Evolutionary conservation across 2,888 invertebrate species (phyloP).

Genomic region (Hecatera dysodea): DNA sequence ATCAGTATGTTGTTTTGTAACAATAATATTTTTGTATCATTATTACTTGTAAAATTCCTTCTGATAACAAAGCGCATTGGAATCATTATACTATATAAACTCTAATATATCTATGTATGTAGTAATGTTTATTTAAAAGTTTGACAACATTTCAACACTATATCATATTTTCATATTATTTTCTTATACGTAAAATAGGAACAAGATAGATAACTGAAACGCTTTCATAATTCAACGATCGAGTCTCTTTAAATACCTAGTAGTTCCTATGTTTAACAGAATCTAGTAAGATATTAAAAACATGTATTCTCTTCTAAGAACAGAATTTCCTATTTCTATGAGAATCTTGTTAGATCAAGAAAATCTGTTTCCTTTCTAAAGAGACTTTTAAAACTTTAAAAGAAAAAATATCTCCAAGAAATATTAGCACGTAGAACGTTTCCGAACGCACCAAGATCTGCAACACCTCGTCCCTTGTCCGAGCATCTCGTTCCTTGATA

Average conservation of each 20-base stretch:
- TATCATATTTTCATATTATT: neutral
- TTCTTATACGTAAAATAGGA: neutral
- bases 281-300: slow-evolving; percentile 8
- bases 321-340: neutral
- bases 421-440: slow-evolving; percentile 51
- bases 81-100: slow-evolving; percentile 45
- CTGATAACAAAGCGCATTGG: slow-evolving; percentile 42
- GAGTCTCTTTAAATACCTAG: slow-evolving; percentile 1
- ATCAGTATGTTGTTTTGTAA: slow-evolving; percentile 31
- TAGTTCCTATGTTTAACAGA: neutral
- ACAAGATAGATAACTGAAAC: neutral
- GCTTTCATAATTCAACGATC: neutral
- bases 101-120: slow-evolving; percentile 23
- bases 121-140: slow-evolving; percentile 31
- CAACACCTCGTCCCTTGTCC: slow-evolving; percentile 71
- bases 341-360: slow-evolving; percentile 10
- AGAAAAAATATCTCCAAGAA: slow-evolving; percentile 20
- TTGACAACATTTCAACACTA: slow-evolving; percentile 14
- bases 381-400: neutral
- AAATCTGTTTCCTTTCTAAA: neutral
- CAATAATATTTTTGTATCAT: slow-evolving; percentile 46
- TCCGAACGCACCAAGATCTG: slow-evolving; percentile 72
- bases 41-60: slow-evolving; percentile 42
- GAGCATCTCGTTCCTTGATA: slow-evolving; percentile 65
- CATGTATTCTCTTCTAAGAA: too few relatives aligned